Evolutionary conservation across 2,888 invertebrate genomes (phyloP), one percentile per base, ranked within the genome.

Genomic region (Xylocampa areola): DNA sequence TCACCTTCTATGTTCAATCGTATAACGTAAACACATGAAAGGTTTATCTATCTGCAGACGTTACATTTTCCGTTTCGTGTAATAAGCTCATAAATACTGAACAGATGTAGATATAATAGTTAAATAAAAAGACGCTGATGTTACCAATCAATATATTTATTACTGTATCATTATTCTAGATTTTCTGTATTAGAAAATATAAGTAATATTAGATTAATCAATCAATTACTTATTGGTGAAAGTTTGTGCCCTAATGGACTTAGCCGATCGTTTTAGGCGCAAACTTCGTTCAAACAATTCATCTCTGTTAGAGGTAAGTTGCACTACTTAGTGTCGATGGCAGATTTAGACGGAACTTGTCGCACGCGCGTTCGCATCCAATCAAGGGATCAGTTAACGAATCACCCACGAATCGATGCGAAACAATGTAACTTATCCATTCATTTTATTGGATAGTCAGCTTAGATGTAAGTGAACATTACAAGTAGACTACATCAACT

Each of bases 101-200:
- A 41, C 51, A 43, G 17, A 61, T 73, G 53, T 68, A 53, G 53
- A 67, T 64, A 68, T 37, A 52, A 43, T 49, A 60, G 39, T 40
- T 27, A 63, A 39, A 19, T 50, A 29, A 33, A 37, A 36, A 57
- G 37, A 14, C n/a, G 25, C 35, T 45, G 35, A 50, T 45, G 40
- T 57, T 51, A 35, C 25, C 14, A 43, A 43, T 39, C 17, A 51
- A 39, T 58, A 53, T 16, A 14, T 52, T 45, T 52, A 62, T 16
- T 48, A 32, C 21, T 37, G 17, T 53, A 53, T 51, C 50, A 48
- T 40, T 57, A 55, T 30, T 37, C 14, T 63, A 68, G 61, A 55
- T 33, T 52, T 54, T 39, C 35, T 68, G 64, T 68, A 52, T 33
- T 71, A 64, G 52, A 61, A 48, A 52, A 33, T 57, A 5, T 58